Base-by-base conservation (phyloP, 1,140 invertebrate genomes). In the Ectropis grisescens region DNA sequence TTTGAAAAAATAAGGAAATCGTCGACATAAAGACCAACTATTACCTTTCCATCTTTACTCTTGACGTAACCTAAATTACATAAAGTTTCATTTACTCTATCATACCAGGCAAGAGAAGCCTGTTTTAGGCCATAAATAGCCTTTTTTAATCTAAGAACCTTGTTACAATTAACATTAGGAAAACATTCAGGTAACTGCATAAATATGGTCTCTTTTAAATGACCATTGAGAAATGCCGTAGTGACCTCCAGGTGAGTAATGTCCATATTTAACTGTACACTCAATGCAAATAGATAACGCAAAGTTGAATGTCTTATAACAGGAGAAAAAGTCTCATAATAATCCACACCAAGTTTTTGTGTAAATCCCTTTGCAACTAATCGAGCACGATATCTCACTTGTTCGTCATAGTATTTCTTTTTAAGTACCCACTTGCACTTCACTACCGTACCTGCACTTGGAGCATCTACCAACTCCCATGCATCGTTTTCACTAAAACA, bases 71-170 rank as follows among this genome's bases (percentile, higher is more conserved):
- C 25, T 11, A 33, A 28, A 10, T 39, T 32, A 32, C 9, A 23
- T 28, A 39, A 27, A 39, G 11, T 14, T 12, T 33, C 12, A 14
- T 37, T 26, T n/a, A 47, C 33, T 35, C 22, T 46, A 16, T 40
- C 30, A 29, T 46, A 46, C 43, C 43, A 41, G 13, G 24, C 22
- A 11, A 29, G 15, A 8, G 43, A 31, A 15, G 43, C 19, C 14
- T 46, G 43, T 30, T 46, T 40, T 11, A 46, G 11, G 12, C 37
- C 40, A 47, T 41, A 37, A 27, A 38, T 39, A 15, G 37, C 30
- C 31, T 24, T 47, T 24, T 41, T 47, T 29, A 37, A 31, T 30
- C 22, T 41, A 11, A 35, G 22, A 28, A 47, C 44, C 12, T 47
- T 41, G 13, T 37, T 28, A 25, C 13, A 6, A 32, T 29, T 22